These are phyloP conservation scores for Drosophila kepulauana DNA, from an alignment of 1,140 invertebrate species.

Conservation along the genomic window DNA sequence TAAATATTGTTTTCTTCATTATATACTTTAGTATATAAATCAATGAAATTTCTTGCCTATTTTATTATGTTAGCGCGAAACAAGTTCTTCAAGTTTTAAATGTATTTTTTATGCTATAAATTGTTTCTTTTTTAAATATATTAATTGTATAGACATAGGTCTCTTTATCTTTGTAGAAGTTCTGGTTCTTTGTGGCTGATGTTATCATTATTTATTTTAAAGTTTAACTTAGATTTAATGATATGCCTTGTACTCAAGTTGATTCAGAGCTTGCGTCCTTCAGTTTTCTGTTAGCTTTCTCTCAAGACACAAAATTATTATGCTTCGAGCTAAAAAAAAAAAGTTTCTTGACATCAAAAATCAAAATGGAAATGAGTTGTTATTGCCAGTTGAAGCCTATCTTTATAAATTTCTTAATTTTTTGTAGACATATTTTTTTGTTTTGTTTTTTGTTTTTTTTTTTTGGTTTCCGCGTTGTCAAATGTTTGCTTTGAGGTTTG, in stretches of 20 bases:
- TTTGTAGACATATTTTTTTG: not conserved
- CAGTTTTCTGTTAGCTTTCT: not conserved
- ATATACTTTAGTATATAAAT: not conserved
- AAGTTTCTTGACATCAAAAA: slow-evolving; percentile 27
- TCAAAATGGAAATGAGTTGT: slow-evolving; percentile 46
- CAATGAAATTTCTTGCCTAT: not conserved
- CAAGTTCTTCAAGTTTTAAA: slow-evolving; percentile 8
- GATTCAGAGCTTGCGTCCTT: not conserved
- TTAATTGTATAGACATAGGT: not conserved
- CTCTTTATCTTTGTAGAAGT: not conserved
- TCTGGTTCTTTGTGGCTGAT: not conserved
- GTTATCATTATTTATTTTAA: slow-evolving; percentile 1
- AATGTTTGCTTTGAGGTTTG: slow-evolving; percentile 62
- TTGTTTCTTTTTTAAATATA: slow-evolving; percentile 4
- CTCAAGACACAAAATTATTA: too few relatives aligned
- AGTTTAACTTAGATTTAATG: not conserved
- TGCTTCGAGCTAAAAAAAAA: not conserved
- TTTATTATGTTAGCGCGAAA: not conserved
- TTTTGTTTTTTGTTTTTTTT: slow-evolving; percentile 34
- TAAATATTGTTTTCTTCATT: not conserved
- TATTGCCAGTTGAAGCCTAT: slow-evolving; percentile 57
- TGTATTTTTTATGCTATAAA: not conserved
- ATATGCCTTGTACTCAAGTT: not conserved
- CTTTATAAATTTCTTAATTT: not conserved
- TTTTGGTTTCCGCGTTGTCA: slow-evolving; percentile 75